phyloP scores from a whole-genome alignment of 1,140 invertebrate genomes.

The Tetranychus cinnabarinus region DNA sequence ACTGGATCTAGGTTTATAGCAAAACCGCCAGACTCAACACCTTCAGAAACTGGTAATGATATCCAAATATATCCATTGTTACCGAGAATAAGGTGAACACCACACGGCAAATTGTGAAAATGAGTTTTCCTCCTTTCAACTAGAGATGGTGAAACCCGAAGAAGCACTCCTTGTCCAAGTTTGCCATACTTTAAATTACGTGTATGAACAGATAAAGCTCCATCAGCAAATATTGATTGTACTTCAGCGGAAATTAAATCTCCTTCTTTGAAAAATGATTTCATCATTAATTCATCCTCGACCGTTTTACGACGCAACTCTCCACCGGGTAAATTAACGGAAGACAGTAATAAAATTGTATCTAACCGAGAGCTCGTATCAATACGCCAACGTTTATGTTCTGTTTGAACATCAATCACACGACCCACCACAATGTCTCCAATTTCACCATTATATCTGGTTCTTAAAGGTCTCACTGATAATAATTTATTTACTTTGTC shows the following conservation, averaged over 20 bases:
- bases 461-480: constrained; percentile 66
- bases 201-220: constrained; percentile 75
- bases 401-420: constrained; percentile 59
- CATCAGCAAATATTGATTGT: constrained; percentile 71
- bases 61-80: constrained; percentile 96
- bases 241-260: constrained; percentile 82
- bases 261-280: constrained; percentile 76
- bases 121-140: constrained; percentile 84
- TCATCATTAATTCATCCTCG: constrained; percentile 95
- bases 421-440: constrained; percentile 90
- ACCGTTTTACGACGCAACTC: constrained; percentile 71
- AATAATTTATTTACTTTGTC: constrained; percentile 86
- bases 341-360: constrained; percentile 62
- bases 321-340: constrained; percentile 88
- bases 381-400: constrained; percentile 76
- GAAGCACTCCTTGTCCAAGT: constrained; percentile 58
- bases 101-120: constrained; percentile 76
- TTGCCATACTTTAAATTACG: constrained; percentile 93
- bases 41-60: constrained; percentile 36
- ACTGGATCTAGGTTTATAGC: constrained; percentile 48
- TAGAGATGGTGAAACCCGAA: constrained; percentile 76
- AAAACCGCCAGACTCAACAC: constrained; percentile 49
- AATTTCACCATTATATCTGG: constrained; percentile 50
- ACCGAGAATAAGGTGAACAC: constrained; percentile 72
- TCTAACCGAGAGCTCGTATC: constrained; percentile 77